Base-by-base conservation (phyloP, 2,888 invertebrate genomes). In the Polydrusus pterygomalis region DNA sequence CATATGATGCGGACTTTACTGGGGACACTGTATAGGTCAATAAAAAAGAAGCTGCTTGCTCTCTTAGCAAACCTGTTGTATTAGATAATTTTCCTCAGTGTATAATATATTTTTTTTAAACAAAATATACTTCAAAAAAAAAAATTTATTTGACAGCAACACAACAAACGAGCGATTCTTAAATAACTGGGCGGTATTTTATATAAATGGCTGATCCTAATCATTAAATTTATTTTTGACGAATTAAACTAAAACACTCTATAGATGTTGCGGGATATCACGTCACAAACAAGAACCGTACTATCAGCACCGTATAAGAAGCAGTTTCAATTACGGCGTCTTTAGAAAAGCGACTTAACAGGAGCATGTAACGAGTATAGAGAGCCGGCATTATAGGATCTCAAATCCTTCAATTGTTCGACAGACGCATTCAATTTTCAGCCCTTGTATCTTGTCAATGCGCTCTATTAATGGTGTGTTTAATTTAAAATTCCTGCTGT, bases 301-400 rank as follows among this genome's bases (percentile, higher is more conserved):
- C 49, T 65, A 65, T 65, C 65, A 65, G 64, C 20, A 62, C 18
- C 17, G 49, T 38, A 56, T 76, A 84, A 82, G 83, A 80, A 83
- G 83, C 84, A 82, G 85, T 85, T 87, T 86, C 86, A 87, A 86
- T 86, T 87, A 86, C 86, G 80, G 79, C 83, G 82, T 84, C 86
- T 84, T 85, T 86, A 84, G 84, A 85, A 86, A 84, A 83, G 84
- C 83, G 86, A 85, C 86, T 86, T 86, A 86, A 81, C 82, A 83
- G 81, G 84, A 82, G 83, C 86, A 86, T 86, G 87, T 83, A 84
- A 82, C 83, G 84, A 85, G 86, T 58, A 86, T 86, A 81, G 85
- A 83, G 82, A 79, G 79, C 81, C 80, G 82, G 87, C 82, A 87
- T 86, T 86, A 87, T 85, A 84, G 82, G 84, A 86, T 86, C 84